Conservation (phyloP, 1,140 invertebrate species). For the Agrilus planipennis region DNA sequence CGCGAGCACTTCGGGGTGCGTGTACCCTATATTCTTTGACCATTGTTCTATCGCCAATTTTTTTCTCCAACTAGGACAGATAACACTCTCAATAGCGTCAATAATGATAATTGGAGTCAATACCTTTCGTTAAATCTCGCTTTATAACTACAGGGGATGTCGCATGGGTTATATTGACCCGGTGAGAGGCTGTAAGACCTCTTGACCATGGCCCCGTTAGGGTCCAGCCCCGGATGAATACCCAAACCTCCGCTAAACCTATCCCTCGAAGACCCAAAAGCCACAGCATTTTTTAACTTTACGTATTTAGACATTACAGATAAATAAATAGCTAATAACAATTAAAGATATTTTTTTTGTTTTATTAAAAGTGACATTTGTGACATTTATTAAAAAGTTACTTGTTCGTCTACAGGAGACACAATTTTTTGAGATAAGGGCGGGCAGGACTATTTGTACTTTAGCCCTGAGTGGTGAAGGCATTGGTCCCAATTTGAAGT, state of each 20-base stretch:
- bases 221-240: slow-evolving; percentile 22
- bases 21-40: slow-evolving; percentile 24
- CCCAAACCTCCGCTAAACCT: slow-evolving; percentile 18
- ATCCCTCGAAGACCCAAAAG: slow-evolving; percentile 20
- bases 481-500: slow-evolving; percentile 4
- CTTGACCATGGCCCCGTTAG: slow-evolving; percentile 13
- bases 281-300: not conserved
- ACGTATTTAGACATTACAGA: not conserved
- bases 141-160: not conserved
- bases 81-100: not conserved
- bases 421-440: slow-evolving; percentile 18
- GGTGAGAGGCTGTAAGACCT: slow-evolving; percentile 16
- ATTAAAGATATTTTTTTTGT: not conserved
- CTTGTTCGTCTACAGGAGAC: slow-evolving; percentile 8
- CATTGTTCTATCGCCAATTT: slow-evolving; percentile 23
- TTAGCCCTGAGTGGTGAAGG: slow-evolving; percentile 16
- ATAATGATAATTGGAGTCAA: not conserved
- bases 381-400: not conserved
- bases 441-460: slow-evolving; percentile 13
- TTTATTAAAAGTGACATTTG: not conserved
- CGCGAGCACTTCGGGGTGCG: slow-evolving; percentile 19
- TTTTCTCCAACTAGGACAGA: slow-evolving; percentile 21
- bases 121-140: not conserved
- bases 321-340: not conserved
- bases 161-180: slow-evolving; percentile 15